Percentiles rank a stretch among this genome's conserved stretches.
Conservation (phyloP, 2,888 invertebrate species). For the Tanaodytes sp. region DNA sequence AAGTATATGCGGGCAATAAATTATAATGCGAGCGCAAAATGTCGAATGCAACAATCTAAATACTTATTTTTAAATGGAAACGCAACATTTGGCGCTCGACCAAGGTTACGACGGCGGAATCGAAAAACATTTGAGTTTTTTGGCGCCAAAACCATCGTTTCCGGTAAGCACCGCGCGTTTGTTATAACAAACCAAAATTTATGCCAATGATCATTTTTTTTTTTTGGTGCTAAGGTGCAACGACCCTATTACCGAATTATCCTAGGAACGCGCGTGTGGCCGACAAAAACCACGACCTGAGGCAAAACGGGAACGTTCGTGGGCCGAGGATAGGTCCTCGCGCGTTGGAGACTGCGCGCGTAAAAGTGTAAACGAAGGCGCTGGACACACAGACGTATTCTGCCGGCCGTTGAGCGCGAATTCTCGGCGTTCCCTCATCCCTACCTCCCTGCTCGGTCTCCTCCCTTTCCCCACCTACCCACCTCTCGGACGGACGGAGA, state of each 20-base stretch:
- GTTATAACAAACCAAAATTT: no score
- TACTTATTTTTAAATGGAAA: no score
- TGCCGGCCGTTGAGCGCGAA: constrained; percentile 51
- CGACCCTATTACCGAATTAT: constrained; percentile 41
- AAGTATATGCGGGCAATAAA: no score
- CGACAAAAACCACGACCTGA: constrained; percentile 62
- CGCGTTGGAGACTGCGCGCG: constrained; percentile 56
- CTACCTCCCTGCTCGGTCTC: constrained; percentile 4
- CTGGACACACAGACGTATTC: constrained; percentile 59
- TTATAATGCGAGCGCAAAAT: no score
- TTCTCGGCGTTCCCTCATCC: constrained; percentile 38
- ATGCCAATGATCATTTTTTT: constrained; percentile 33
- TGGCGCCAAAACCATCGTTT: constrained; percentile 18
- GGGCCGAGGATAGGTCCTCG: constrained; percentile 52
- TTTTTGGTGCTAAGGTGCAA: constrained; percentile 28
- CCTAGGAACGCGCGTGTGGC: constrained; percentile 45
- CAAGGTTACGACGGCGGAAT: no score
- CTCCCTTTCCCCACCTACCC: constrained; percentile 44
- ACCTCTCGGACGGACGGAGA: constrained; percentile 41
- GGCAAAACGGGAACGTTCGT: constrained; percentile 63
- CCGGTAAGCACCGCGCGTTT: constrained; percentile 3
- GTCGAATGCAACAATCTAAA: no score
- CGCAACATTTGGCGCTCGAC: no score
- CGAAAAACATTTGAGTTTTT: no score
- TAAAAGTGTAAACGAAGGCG: constrained; percentile 66